A percentile compares a stretch with the other conserved stretches of the same genome.
Evolutionary conservation across 2,888 invertebrate species (phyloP).

Genomic region (Steinernema hermaphroditum): DNA sequence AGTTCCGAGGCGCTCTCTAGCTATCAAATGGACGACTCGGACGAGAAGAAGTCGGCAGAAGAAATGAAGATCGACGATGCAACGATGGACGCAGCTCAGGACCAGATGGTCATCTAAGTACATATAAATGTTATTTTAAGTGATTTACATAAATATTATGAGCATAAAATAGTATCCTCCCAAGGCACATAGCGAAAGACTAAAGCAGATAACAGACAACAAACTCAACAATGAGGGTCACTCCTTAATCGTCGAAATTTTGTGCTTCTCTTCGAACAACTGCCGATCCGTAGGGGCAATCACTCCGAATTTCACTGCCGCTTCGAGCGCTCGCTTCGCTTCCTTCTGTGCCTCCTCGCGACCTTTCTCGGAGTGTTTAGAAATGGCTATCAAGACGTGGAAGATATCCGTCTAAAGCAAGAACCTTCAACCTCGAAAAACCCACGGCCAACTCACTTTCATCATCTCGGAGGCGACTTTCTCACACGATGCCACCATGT

Average conservation of each 20-base stretch:
- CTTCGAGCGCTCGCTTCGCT: constrained; percentile 54
- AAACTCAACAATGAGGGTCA: not conserved
- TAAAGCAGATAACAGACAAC: not conserved
- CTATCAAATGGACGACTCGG: no score
- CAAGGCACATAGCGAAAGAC: not conserved
- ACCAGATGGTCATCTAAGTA: not conserved
- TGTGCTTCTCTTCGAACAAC: constrained; percentile 54
- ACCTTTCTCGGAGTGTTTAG: constrained; percentile 57
- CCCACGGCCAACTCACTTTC: constrained; percentile 46
- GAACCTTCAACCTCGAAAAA: constrained; percentile 8
- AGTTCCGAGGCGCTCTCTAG: not conserved
- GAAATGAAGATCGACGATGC: not conserved
- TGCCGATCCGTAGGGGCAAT: constrained; percentile 64
- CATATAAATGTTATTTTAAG: not conserved
- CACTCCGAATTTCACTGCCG: constrained; percentile 56
- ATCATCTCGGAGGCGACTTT: constrained; percentile 61
- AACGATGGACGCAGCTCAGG: not conserved
- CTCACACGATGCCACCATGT: constrained; percentile 59
- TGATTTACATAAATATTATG: not conserved
- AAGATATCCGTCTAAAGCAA: constrained; percentile 59
- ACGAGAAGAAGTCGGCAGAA: not conserved
- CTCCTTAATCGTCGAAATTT: constrained; percentile 47
- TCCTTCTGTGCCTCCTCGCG: constrained; percentile 54
- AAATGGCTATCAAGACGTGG: constrained; percentile 63
- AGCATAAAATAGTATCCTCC: not conserved